These are phyloP conservation scores for Mormyrus hasselquistii DNA, from an alignment of 2,797 vertebrate genomes.

Conservation along the genomic window DNA sequence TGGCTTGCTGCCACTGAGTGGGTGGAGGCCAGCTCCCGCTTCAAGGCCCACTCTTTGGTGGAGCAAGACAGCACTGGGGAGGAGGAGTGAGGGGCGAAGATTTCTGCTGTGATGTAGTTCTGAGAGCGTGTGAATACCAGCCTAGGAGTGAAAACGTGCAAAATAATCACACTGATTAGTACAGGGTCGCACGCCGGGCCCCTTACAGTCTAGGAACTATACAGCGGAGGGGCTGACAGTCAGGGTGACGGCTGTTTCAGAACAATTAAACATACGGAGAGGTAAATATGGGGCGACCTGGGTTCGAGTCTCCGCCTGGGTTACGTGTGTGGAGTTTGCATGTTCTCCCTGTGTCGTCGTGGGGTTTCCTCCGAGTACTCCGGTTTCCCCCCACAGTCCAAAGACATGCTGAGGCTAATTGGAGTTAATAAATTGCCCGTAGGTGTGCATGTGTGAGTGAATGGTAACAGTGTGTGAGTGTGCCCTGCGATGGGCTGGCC, in stretches of 20 bases:
- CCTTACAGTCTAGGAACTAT: not conserved
- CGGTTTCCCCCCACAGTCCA: too few relatives aligned
- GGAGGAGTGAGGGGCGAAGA: slow-evolving; percentile 62
- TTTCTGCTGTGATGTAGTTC: slow-evolving; percentile 69
- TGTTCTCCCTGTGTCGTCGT: too few relatives aligned
- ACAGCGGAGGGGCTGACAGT: not conserved
- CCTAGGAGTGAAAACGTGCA: slow-evolving; percentile 47
- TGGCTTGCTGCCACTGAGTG: slow-evolving; percentile 69
- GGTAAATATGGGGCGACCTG: not conserved
- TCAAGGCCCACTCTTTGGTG: slow-evolving; percentile 87
- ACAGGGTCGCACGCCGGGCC: not conserved
- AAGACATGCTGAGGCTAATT: too few relatives aligned
- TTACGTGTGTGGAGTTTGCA: too few relatives aligned
- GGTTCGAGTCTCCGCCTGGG: too few relatives aligned
- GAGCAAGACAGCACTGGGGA: slow-evolving; percentile 77
- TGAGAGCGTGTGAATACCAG: slow-evolving; percentile 72
- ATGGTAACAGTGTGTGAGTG: too few relatives aligned
- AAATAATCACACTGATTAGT: not conserved
- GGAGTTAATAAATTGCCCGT: too few relatives aligned
- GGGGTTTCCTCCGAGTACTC: too few relatives aligned
- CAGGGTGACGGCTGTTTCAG: not conserved
- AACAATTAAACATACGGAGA: not conserved
- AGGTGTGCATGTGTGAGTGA: too few relatives aligned
- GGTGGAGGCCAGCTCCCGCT: slow-evolving; percentile 73
- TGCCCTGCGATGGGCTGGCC: too few relatives aligned